Percentiles rank a stretch among this genome's conserved stretches.
Conservation (phyloP, 2,113 vertebrate species). For the Rhinolophus sinicus region DNA sequence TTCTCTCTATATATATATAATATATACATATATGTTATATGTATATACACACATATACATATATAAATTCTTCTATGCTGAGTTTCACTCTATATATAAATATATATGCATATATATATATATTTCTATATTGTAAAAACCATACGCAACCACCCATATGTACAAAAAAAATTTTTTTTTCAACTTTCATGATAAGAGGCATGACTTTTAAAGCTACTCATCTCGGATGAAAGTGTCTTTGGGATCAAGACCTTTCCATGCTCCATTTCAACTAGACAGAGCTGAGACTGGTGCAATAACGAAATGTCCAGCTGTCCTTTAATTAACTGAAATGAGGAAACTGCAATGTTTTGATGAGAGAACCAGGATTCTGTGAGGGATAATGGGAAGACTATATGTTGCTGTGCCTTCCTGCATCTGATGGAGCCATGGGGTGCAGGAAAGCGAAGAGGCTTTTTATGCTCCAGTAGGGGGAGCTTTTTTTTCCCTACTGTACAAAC, state of each 20-base stretch:
- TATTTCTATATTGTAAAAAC: background rate
- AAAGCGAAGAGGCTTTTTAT: slow-evolving; percentile 70
- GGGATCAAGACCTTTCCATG: slow-evolving; percentile 46
- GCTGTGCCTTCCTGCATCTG: slow-evolving; percentile 66
- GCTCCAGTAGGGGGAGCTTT: slow-evolving; percentile 83
- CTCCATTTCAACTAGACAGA: slow-evolving; percentile 47
- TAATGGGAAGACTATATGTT: slow-evolving; percentile 61
- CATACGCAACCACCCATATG: background rate
- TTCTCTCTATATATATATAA: background rate
- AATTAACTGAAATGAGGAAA: slow-evolving; percentile 75
- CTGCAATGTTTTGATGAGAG: slow-evolving; percentile 70
- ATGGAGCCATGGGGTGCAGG: slow-evolving; percentile 66
- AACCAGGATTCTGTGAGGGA: slow-evolving; percentile 45
- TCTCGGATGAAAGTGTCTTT: slow-evolving; percentile 24
- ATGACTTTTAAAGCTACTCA: slow-evolving; percentile 18
- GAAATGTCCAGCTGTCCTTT: slow-evolving; percentile 76
- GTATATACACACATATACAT: background rate
- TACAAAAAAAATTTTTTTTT: slow-evolving; percentile 16
- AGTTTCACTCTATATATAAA: background rate
- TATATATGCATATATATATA: background rate
- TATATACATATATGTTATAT: too few relatives aligned
- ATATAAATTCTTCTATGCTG: background rate
- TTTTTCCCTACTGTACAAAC: slow-evolving; percentile 76
- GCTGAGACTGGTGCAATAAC: slow-evolving; percentile 26
- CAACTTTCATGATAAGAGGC: background rate